Evolutionary conservation across 2,888 invertebrate genomes (phyloP).

Genomic region (Saturnia japonica): DNA sequence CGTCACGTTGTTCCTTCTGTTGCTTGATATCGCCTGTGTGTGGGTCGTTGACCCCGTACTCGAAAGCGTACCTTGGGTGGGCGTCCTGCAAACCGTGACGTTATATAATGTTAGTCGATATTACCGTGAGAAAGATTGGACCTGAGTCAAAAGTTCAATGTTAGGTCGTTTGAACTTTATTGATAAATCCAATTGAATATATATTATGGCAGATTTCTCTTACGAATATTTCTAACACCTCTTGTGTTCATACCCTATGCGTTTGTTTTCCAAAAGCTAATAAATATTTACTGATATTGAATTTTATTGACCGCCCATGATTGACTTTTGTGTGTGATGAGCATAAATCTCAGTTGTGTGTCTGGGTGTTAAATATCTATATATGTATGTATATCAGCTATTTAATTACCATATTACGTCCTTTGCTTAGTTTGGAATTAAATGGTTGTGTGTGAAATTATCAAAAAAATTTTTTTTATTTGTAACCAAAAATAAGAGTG

Average conservation of each 20-base stretch:
- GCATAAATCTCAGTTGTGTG: too few species aligned
- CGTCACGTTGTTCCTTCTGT: constrained; percentile 87
- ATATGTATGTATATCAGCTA: too few species aligned
- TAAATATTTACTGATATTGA: too few species aligned
- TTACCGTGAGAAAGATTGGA: constrained; percentile 57
- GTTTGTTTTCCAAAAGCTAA: not conserved
- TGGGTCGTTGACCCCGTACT: constrained; percentile 88
- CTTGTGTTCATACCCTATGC: not conserved
- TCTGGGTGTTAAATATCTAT: too few species aligned
- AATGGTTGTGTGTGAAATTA: too few species aligned
- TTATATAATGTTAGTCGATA: constrained; percentile 37
- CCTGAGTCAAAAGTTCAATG: constrained; percentile 42
- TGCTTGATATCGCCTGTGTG: constrained; percentile 88
- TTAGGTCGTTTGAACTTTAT: constrained; percentile 19
- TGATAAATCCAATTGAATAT: constrained; percentile 17
- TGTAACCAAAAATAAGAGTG: not conserved
- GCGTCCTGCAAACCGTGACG: constrained; percentile 74
- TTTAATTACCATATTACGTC: too few species aligned
- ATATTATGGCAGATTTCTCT: not conserved
- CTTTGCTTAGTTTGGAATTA: too few species aligned
- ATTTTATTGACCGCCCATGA: too few species aligned
- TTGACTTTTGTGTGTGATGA: too few species aligned
- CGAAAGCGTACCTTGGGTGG: constrained; percentile 87
- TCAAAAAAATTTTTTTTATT: too few species aligned
- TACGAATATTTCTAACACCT: not conserved